Evolutionary conservation across 2,888 invertebrate species (phyloP), one percentile per base, ranked within the genome.

Genomic region (Nebria brevicollis): DNA sequence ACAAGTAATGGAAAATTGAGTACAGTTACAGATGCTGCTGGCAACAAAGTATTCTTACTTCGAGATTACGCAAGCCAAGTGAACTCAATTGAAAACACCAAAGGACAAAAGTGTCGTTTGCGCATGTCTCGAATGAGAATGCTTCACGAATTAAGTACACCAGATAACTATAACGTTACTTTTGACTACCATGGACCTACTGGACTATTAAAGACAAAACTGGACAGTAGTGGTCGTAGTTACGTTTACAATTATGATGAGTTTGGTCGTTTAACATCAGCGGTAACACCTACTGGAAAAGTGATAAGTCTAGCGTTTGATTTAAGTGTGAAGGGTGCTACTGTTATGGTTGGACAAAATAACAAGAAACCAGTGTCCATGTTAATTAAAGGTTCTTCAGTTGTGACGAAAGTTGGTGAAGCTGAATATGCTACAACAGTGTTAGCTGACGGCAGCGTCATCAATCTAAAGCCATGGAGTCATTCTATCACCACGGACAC

Each of bases 161-260:
- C 98, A 0, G 97, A 98, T 86, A 97, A 97, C 88, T 96, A 97
- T 86, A 97, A 97, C 86, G 95, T 97, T 1, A 97, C 96, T 0
- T 98, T 98, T 87, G 97, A 97, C 86, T 98, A 98, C 87, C 95
- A 97, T 86, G 96, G 96, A 0, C 95, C 96, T 0, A 95, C 96
- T 0, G 98, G 97, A 0, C 90, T 98, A 66, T 90, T 98, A 64
- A 96, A 95, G 87, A 95, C 96, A 0, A 96, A 97, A 87, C 91
- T 96, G 13, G 97, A 97, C 86, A 95, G 96, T 83, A 96, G 96
- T 1, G 97, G 97, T 1, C 91, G 97, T 83, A 96, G 96, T 85
- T 96, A 96, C 87, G 96, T 97, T 25, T 98, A 98, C 88, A 96
- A 96, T 86, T 98, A 98, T 86, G 98, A 98, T 87, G 96, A 96